Evolutionary conservation across 2,888 invertebrate genomes (phyloP), one percentile per base, ranked within the genome.

Genomic region (Reticulitermes lucifugus): DNA sequence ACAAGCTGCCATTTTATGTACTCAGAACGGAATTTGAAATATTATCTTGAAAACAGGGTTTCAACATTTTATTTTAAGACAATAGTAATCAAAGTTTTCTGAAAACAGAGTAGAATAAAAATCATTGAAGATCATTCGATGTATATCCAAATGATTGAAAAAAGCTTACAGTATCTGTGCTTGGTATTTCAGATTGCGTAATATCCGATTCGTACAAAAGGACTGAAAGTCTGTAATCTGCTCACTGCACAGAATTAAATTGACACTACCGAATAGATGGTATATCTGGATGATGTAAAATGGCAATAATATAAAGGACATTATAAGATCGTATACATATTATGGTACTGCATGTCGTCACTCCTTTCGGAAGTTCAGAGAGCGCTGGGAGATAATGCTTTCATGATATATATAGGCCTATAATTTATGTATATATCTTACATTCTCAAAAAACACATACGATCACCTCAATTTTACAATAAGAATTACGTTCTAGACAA

Each of bases 261-360:
- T 70, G 25, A n/a, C 59, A 81, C 65, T 83, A 73, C 65, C 83
- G 21, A 75, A 83, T 84, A 85, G 51, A 60, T 84, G 83, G 75
- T 84, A 82, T 86, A 84, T 75, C 84, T 84, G 70, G 71, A 71
- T 84, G 70, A 51, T 77, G 79, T 81, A 77, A 83, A 81, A 86
- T 46, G 55, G 46, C 22, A 83, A 77, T 83, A 84, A 81, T 83
- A 86, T 80, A 85, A 85, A 84, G 83, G 79, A 85, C 77, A 87
- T 59, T 71, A 35, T 84, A 80, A 84, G 65, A 86, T 86, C 86
- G 86, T 86, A 86, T 86, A 86, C 86, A 84, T 84, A 82, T 84
- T 84, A 70, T 65, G 75, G 84, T 77, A 81, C 65, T 70, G 59
- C 60, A 35, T 81, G 51, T 55, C 18, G 43, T 55, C 43, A 41